Conservation (phyloP, 2,888 invertebrate genomes). For the Chloromyia formosa region DNA sequence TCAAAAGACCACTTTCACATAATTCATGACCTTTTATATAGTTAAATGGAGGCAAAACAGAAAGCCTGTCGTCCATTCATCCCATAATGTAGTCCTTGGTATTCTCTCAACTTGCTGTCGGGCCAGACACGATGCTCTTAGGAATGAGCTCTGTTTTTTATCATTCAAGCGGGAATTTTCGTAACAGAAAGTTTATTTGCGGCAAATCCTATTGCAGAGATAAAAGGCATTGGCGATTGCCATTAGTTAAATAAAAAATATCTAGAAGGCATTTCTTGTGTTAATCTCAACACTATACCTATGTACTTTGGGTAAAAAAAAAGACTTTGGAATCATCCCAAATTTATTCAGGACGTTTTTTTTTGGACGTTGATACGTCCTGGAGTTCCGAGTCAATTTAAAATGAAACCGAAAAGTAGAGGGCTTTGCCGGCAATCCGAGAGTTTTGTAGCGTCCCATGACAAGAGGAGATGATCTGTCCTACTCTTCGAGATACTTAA, state of each 20-base stretch:
- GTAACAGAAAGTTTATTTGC: slow-evolving; percentile 18
- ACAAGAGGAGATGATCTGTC: too few relatives aligned
- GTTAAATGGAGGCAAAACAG: slow-evolving; percentile 37
- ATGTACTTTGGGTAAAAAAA: too few relatives aligned
- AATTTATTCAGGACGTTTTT: too few relatives aligned
- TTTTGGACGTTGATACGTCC: too few relatives aligned
- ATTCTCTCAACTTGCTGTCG: neutral
- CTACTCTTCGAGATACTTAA: too few relatives aligned
- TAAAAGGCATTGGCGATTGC: neutral
- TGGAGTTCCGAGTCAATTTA: too few relatives aligned
- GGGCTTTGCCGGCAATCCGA: too few relatives aligned
- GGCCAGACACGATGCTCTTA: slow-evolving; percentile 3
- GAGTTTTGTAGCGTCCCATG: too few relatives aligned
- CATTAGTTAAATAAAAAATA: neutral
- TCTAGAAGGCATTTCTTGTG: neutral
- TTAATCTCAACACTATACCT: too few relatives aligned
- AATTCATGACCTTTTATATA: slow-evolving; percentile 41
- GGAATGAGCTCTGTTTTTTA: slow-evolving; percentile 24
- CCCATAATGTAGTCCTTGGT: slow-evolving; percentile 3
- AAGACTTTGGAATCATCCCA: too few relatives aligned
- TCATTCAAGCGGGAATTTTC: slow-evolving; percentile 24
- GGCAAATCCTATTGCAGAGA: neutral
- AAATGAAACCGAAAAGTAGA: too few relatives aligned
- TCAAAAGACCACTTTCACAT: slow-evolving; percentile 24
- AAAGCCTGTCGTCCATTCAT: slow-evolving; percentile 40